Evolutionary conservation across 1,140 invertebrate species (phyloP).

Genomic region (Drosophila fuyamai): DNA sequence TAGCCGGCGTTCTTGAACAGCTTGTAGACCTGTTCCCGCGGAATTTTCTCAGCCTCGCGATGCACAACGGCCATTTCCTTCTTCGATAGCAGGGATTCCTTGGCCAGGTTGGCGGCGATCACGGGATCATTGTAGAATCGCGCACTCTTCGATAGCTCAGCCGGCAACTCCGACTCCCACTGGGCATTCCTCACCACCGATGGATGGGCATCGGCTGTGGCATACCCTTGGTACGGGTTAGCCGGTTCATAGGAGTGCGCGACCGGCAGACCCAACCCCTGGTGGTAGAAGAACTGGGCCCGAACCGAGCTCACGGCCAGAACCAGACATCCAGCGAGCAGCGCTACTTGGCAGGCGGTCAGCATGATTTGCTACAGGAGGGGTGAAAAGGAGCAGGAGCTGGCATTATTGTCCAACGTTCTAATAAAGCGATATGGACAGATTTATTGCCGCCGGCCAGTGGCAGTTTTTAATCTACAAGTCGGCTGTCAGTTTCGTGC

Average conservation of each 20-base stretch:
- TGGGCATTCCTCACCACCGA: constrained; percentile 87
- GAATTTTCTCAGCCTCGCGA: constrained; percentile 91
- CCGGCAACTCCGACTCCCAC: constrained; percentile 87
- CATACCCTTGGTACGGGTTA: constrained; percentile 63
- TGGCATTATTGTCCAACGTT: constrained; percentile 51
- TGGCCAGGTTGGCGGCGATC: constrained; percentile 89
- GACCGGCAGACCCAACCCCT: constrained; percentile 41
- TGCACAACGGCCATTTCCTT: constrained; percentile 91
- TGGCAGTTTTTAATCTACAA: constrained; percentile 75
- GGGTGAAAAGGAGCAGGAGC: constrained; percentile 18
- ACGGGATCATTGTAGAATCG: constrained; percentile 90
- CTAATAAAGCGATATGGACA: constrained; percentile 68
- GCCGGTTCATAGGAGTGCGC: constrained; percentile 42
- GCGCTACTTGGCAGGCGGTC: constrained; percentile 51
- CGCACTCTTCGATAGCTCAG: constrained; percentile 87
- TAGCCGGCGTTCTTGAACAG: constrained; percentile 90
- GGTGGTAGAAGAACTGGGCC: constrained; percentile 75
- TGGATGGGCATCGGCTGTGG: constrained; percentile 85
- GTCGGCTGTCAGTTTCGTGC: constrained; percentile 75
- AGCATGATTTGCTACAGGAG: constrained; percentile 49
- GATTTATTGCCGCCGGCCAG: constrained; percentile 69
- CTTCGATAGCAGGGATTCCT: constrained; percentile 90
- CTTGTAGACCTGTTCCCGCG: constrained; percentile 90
- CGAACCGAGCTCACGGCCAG: constrained; percentile 29
- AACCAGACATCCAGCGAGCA: constrained; percentile 45